These are phyloP conservation scores for Helicoverpa armigera DNA, from an alignment of 1,140 invertebrate species.

Conservation along the genomic window DNA sequence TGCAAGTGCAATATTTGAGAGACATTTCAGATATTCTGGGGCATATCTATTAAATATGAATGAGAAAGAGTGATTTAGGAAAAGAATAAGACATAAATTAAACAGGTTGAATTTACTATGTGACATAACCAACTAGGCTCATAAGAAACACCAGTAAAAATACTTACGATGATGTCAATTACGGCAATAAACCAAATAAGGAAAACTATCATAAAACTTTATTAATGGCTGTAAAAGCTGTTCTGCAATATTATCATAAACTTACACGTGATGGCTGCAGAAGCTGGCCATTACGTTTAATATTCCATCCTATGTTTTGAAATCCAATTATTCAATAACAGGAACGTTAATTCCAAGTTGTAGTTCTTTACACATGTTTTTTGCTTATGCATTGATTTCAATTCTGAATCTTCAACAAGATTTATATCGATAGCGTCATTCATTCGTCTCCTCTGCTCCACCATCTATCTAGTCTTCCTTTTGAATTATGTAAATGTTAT, in stretches of 20 bases:
- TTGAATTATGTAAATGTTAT: slow-evolving; percentile 75
- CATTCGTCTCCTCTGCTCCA: slow-evolving; percentile 61
- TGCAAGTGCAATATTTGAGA: too few relatives aligned
- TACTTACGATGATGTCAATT: slow-evolving; percentile 14
- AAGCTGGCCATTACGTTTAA: slow-evolving; percentile 34
- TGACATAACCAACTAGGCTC: neutral
- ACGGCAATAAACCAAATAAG: slow-evolving; percentile 3
- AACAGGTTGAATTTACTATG: too few relatives aligned
- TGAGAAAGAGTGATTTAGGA: too few relatives aligned
- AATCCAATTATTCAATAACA: slow-evolving; percentile 50
- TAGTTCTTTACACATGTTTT: slow-evolving; percentile 52
- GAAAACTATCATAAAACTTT: slow-evolving; percentile 4
- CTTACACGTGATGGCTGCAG: slow-evolving; percentile 16
- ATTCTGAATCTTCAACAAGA: slow-evolving; percentile 62
- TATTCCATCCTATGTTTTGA: slow-evolving; percentile 19
- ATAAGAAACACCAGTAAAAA: neutral
- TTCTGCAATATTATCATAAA: slow-evolving; percentile 45
- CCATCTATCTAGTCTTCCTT: slow-evolving; percentile 65
- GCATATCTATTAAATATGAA: too few relatives aligned
- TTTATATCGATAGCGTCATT: slow-evolving; percentile 66
- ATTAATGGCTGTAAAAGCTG: slow-evolving; percentile 44
- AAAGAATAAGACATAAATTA: too few relatives aligned
- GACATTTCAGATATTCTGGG: too few relatives aligned
- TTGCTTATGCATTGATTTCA: slow-evolving; percentile 60
- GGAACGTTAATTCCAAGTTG: slow-evolving; percentile 28